Evolutionary conservation across 2,888 invertebrate species (phyloP).

Genomic region (Drosophila recens): DNA sequence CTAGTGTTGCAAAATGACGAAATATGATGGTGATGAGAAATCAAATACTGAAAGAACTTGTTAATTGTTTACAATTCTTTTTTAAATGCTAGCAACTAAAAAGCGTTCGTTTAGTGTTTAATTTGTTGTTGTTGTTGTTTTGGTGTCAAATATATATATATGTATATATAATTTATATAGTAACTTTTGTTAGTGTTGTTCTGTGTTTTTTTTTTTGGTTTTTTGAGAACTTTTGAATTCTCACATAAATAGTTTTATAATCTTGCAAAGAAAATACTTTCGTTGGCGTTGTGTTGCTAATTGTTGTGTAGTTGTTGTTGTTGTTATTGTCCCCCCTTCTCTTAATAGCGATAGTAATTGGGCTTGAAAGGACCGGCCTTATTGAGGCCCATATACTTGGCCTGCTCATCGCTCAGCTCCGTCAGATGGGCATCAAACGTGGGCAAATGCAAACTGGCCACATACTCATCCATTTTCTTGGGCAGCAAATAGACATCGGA

Average conservation of each 20-base stretch:
- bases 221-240: slow-evolving; percentile 40
- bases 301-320: slow-evolving; percentile 20
- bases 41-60: slow-evolving; percentile 35
- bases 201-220: slow-evolving; percentile 16
- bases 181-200: slow-evolving; percentile 52
- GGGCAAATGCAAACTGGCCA: slow-evolving; percentile 97
- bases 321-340: slow-evolving; percentile 61
- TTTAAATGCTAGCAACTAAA: slow-evolving; percentile 65
- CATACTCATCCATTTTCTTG: slow-evolving; percentile 99
- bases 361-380: slow-evolving; percentile 99
- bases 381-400: slow-evolving; percentile 98
- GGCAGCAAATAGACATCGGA: slow-evolving; percentile 98
- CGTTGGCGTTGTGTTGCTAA: slow-evolving; percentile 74
- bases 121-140: slow-evolving; percentile 27
- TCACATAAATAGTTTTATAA: slow-evolving; percentile 69
- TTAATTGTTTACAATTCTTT: slow-evolving; percentile 10
- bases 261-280: slow-evolving; percentile 80
- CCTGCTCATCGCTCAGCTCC: slow-evolving; percentile 97
- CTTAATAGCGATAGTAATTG: slow-evolving; percentile 95
- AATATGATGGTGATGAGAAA: slow-evolving; percentile 12
- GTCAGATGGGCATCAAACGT: slow-evolving; percentile 99
- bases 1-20: slow-evolving; percentile 15
- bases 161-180: slow-evolving; percentile 44
- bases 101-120: slow-evolving; percentile 57
- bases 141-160: slow-evolving; percentile 44